These are phyloP conservation scores for Macrosoma leucophasiata DNA, from an alignment of 2,888 invertebrate species.

Conservation along the genomic window DNA sequence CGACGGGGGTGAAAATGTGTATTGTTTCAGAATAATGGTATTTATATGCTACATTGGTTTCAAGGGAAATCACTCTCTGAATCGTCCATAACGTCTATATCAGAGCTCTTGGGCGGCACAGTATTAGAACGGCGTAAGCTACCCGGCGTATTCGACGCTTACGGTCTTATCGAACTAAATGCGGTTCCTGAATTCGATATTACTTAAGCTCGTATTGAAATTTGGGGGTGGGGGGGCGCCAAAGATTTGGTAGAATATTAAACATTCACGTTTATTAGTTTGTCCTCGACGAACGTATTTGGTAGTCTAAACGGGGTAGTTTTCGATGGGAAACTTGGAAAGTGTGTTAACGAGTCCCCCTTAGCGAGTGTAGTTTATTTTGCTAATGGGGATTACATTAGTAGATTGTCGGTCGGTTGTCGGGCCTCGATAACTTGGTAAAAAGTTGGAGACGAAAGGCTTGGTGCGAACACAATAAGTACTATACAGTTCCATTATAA, in stretches of 20 bases:
- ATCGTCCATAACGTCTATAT: slow-evolving; percentile 61
- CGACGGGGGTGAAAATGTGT: slow-evolving; percentile 52
- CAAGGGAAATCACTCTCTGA: slow-evolving; percentile 72
- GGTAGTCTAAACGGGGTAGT: slow-evolving; percentile 67
- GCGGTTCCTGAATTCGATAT: slow-evolving; percentile 48
- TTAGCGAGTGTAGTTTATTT: slow-evolving; percentile 49
- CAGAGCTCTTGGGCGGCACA: slow-evolving; percentile 30
- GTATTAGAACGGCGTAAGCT: slow-evolving; percentile 33
- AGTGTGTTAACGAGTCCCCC: slow-evolving; percentile 68
- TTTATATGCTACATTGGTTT: slow-evolving; percentile 75
- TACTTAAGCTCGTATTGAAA: slow-evolving; percentile 68
- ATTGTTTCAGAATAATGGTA: slow-evolving; percentile 73
- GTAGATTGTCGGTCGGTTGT: slow-evolving; percentile 43
- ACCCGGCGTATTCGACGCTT: slow-evolving; percentile 32
- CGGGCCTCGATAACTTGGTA: slow-evolving; percentile 37
- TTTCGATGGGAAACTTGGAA: slow-evolving; percentile 61
- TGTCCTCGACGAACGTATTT: slow-evolving; percentile 63
- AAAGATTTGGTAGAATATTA: slow-evolving; percentile 69
- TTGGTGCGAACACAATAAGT: no score
- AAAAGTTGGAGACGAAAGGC: slow-evolving; percentile 28
- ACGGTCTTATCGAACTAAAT: slow-evolving; percentile 37
- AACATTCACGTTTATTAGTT: slow-evolving; percentile 75
- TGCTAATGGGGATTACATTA: slow-evolving; percentile 58
- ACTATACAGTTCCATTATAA: no score
- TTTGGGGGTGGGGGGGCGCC: slow-evolving; percentile 40